These are phyloP conservation scores for Grammomys dolichurus DNA, from an alignment of 2,113 vertebrate species.

Conservation along the genomic window DNA sequence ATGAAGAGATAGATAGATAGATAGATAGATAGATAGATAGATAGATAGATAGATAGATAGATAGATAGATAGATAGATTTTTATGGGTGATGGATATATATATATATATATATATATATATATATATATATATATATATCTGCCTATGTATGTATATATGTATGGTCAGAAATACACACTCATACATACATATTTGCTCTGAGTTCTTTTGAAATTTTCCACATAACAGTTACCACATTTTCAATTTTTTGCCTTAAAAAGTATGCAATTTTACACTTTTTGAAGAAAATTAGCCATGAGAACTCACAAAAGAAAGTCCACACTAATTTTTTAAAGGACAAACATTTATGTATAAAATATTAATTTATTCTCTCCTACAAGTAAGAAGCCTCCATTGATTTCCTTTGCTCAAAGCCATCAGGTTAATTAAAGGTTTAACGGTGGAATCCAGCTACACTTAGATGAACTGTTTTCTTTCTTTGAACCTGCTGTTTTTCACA, in stretches of 20 bases:
- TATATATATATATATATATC: neutral
- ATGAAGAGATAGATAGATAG: neutral
- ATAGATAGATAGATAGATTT: neutral
- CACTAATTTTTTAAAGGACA: neutral
- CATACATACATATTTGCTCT: neutral
- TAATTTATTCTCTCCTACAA: slow-evolving; percentile 57
- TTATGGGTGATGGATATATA: too few relatives aligned
- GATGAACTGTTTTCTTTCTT: slow-evolving; percentile 52
- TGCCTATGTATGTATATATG: neutral
- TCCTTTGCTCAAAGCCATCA: slow-evolving; percentile 57
- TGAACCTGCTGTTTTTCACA: slow-evolving; percentile 13
- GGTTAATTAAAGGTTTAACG: slow-evolving; percentile 69
- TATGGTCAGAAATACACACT: neutral
- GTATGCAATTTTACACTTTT: slow-evolving; percentile 23
- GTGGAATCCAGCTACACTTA: slow-evolving; percentile 25
- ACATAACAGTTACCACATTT: neutral
- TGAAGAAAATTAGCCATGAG: neutral
- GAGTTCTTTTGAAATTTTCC: slow-evolving; percentile 39
- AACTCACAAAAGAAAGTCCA: neutral
- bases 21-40: neutral
- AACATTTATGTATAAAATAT: slow-evolving; percentile 50
- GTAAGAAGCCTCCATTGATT: slow-evolving; percentile 50
- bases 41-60: neutral
- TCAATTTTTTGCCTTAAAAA: neutral
- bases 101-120: too few relatives aligned